Evolutionary conservation across 2,797 vertebrate genomes (phyloP), one percentile per base, ranked within the genome.

Genomic region (Dermochelys coriacea): DNA sequence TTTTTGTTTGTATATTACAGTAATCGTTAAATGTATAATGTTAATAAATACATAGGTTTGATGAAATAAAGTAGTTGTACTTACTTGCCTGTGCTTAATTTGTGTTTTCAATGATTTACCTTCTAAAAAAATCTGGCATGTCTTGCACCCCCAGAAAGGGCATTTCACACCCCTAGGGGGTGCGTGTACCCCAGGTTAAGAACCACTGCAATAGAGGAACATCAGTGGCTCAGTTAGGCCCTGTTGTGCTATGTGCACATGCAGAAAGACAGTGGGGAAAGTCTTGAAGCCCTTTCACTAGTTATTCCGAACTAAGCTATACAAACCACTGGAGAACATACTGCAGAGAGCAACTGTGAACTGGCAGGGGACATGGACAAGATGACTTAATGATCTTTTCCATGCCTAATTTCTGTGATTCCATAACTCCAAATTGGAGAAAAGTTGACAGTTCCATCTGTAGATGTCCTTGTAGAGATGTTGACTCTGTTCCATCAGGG

Each of bases 311-410:
- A 41, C 51, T 9, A 85, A 87, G 80, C 82, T 87, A 71, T 79
- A 15, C 54, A 86, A 6, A 47, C 64, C 61, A 11, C 1, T 71
- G 80, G 68, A 95, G 94, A 93, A 88, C 51, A 25, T 41, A 5
- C 81, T 93, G 91, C 52, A 90, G 82, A 93, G 90, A 93, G 57
- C 83, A 57, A 27, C 81, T 68, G 37, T 0, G 52, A 91, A 84
- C 93, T 96, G 95, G 96, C 94, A 95, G 81, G 84, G 85, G 85
- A 85, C 82, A 50, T 27, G 94, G 94, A 84, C 90, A 87, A 59
- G 75, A 88, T 96, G 95, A 96, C 61, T 81, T 95, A 57, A 94
- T 18, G 75, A 12, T 37, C 89, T 91, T 95, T 92, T 86, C 90
- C 95, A 92, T 25, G 82, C 91, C 89, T 85, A 77, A 93, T 94